These are phyloP conservation scores for Tortrix viridana DNA, from an alignment of 2,888 invertebrate genomes.

Conservation along the genomic window DNA sequence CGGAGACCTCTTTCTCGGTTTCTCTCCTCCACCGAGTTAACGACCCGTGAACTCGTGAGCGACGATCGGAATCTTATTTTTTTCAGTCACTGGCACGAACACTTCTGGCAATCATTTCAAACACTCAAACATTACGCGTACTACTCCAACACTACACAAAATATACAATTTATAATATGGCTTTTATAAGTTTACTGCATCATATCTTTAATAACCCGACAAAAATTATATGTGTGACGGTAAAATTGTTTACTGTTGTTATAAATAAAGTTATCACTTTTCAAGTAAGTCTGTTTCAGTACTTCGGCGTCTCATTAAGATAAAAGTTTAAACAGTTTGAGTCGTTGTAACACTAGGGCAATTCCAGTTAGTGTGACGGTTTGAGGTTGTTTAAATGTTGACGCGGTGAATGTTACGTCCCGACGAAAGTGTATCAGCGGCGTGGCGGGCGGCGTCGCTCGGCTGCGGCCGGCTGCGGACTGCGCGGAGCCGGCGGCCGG, in stretches of 20 bases:
- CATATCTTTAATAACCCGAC: conserved; percentile 9
- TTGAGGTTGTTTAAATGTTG: conserved; percentile 73
- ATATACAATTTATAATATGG: conserved; percentile 42
- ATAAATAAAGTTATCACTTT: conserved; percentile 59
- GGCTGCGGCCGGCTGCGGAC: conserved; percentile 78
- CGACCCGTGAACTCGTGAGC: conserved; percentile 77
- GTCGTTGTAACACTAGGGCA: conserved; percentile 62
- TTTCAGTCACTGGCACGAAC: conserved; percentile 75
- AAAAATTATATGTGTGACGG: conserved; percentile 33
- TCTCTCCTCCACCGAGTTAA: conserved; percentile 70
- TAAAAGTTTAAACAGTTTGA: conserved; percentile 55
- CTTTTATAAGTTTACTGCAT: conserved; percentile 31
- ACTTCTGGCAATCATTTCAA: conserved; percentile 57
- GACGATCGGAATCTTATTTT: conserved; percentile 62
- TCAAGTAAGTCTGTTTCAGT: conserved; percentile 44
- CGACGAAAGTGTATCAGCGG: conserved; percentile 49
- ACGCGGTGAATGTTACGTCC: conserved; percentile 72
- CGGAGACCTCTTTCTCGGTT: conserved; percentile 67
- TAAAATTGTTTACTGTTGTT: conserved; percentile 40
- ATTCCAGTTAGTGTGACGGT: conserved; percentile 70
- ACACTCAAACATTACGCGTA: conserved; percentile 49
- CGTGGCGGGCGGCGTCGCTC: conserved; percentile 63
- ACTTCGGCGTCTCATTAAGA: conserved; percentile 43
- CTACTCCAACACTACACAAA: conserved; percentile 56
- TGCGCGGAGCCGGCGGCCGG: conserved; percentile 65